A percentile compares a stretch with the other conserved stretches of the same genome.
Conservation (phyloP, 2,888 invertebrate species). For the Apamea epomidion region DNA sequence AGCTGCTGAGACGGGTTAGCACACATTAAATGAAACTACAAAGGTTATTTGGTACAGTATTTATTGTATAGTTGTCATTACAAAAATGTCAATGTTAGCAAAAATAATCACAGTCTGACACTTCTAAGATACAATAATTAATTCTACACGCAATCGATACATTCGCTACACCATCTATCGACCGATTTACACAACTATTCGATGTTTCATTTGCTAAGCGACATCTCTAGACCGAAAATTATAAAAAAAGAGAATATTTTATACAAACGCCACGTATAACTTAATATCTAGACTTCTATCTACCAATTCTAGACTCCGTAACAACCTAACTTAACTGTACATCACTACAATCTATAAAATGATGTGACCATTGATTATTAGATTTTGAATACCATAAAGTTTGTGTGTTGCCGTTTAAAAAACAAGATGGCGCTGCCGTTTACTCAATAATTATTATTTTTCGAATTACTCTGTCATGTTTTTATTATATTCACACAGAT, state of each 20-base stretch:
- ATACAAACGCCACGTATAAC: conserved; percentile 67
- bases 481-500: conserved; percentile 46
- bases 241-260: conserved; percentile 62
- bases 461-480: neutral
- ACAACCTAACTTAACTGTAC: conserved; percentile 74
- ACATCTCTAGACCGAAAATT: conserved; percentile 59
- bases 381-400: conserved; percentile 67
- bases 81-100: conserved; percentile 90
- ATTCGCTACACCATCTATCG: conserved; percentile 53
- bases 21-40: conserved; percentile 65
- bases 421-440: conserved; percentile 72
- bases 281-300: conserved; percentile 65
- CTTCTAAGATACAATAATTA: conserved; percentile 77
- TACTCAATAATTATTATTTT: conserved; percentile 49
- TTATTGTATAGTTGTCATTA: conserved; percentile 89
- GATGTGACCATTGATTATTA: conserved; percentile 71
- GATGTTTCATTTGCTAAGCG: conserved; percentile 60
- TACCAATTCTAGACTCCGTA: conserved; percentile 69
- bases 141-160: conserved; percentile 65
- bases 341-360: conserved; percentile 67
- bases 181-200: conserved; percentile 47
- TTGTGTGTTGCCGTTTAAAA: conserved; percentile 62
- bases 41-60: conserved; percentile 86
- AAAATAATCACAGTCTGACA: conserved; percentile 90
- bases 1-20: too few species aligned